These are phyloP conservation scores for Leptogaster cylindrica DNA, from an alignment of 2,888 invertebrate genomes.

Conservation along the genomic window DNA sequence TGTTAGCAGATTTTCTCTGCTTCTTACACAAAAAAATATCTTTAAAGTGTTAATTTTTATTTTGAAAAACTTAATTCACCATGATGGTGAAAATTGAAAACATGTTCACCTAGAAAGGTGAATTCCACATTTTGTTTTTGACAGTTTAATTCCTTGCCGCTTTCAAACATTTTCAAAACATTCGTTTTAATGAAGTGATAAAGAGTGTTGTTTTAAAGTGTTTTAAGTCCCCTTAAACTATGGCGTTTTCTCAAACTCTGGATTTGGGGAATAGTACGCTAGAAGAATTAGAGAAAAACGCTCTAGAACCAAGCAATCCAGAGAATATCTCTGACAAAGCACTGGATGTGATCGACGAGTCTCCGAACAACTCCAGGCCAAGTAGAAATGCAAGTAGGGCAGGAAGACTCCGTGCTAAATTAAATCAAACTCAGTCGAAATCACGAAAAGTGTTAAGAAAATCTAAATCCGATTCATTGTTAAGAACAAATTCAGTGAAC, in stretches of 20 bases:
- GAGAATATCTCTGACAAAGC: conserved; percentile 5
- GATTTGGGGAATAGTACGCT: conserved; percentile 58
- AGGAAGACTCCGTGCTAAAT: neutral
- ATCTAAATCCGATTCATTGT: conserved; percentile 4
- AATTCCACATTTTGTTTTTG: no score
- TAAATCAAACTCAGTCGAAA: neutral
- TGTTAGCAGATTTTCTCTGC: no score
- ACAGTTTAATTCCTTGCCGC: no score
- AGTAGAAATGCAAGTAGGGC: conserved; percentile 46
- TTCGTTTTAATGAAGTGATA: no score
- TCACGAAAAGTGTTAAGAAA: neutral
- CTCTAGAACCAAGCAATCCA: conserved; percentile 26
- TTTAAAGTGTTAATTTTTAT: no score
- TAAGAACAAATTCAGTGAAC: conserved; percentile 1
- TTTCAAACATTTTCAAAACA: no score
- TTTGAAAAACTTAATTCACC: no score
- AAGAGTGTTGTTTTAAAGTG: no score
- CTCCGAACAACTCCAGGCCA: conserved; percentile 51
- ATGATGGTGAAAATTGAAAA: no score
- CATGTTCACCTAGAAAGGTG: no score
- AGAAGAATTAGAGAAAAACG: conserved; percentile 52
- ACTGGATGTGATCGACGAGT: conserved; percentile 55
- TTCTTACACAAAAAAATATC: no score
- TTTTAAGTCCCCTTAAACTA: no score
- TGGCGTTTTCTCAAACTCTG: conserved; percentile 60